A percentile compares a stretch with the other conserved stretches of the same genome.
Evolutionary conservation across 2,797 vertebrate species (phyloP).

Genomic region (Dryobates pubescens): DNA sequence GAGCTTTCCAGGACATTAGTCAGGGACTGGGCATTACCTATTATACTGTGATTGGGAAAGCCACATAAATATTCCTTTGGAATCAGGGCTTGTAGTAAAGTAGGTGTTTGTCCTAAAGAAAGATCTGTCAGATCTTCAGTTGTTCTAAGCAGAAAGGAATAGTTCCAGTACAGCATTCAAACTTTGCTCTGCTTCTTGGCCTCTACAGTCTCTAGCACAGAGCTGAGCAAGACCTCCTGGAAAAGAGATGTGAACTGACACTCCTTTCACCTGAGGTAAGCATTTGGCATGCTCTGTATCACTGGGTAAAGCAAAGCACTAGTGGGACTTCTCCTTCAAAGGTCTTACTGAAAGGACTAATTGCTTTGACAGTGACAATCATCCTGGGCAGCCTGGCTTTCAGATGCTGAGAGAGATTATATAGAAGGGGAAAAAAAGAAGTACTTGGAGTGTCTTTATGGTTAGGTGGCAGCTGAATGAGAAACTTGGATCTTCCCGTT

Average conservation of each 20-base stretch:
- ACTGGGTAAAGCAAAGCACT: neutral
- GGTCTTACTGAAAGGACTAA: neutral
- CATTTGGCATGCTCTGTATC: neutral
- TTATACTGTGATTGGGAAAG: neutral
- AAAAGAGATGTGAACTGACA: neutral
- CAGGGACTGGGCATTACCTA: neutral
- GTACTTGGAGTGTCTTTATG: neutral
- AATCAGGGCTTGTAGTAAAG: neutral
- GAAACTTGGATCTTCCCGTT: neutral
- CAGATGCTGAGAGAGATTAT: neutral
- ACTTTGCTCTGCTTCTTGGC: neutral
- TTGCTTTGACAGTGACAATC: neutral
- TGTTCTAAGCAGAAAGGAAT: neutral
- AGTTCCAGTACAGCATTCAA: neutral
- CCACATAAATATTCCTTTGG: neutral
- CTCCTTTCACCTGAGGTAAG: neutral
- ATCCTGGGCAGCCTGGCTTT: neutral
- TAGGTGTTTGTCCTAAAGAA: neutral
- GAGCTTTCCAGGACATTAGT: neutral
- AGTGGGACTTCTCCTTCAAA: neutral
- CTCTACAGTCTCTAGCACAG: neutral
- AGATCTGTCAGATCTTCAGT: neutral
- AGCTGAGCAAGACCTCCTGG: neutral
- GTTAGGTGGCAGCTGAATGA: slow-evolving; percentile 31
- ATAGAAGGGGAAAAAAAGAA: neutral